A percentile compares a stretch with the other conserved stretches of the same genome.
Conservation (phyloP, 2,888 invertebrate genomes). For the Fissipunctia ypsillon region DNA sequence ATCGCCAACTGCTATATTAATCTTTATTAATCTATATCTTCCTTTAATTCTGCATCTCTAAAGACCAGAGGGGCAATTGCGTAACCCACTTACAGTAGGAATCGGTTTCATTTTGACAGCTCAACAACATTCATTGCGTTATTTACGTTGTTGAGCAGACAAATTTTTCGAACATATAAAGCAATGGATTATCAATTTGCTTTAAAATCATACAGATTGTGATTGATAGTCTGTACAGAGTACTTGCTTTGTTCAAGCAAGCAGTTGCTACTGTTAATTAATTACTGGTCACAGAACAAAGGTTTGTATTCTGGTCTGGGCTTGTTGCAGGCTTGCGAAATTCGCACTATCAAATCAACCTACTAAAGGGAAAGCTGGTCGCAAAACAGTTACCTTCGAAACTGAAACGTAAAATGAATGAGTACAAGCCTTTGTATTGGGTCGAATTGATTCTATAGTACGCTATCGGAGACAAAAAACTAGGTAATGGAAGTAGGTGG, state of each 20-base stretch:
- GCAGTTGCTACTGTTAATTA: conserved; percentile 6
- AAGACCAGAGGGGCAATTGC: too few relatives aligned
- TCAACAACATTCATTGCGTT: too few relatives aligned
- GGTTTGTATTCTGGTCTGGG: neutral
- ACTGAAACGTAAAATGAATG: conserved; percentile 41
- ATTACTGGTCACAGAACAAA: neutral
- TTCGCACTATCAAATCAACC: conserved; percentile 34
- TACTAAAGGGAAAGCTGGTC: conserved; percentile 62
- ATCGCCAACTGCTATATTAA: conserved; percentile 31
- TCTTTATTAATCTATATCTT: conserved; percentile 26
- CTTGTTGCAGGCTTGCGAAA: conserved; percentile 43
- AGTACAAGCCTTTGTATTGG: conserved; percentile 32
- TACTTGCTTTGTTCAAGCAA: conserved; percentile 11
- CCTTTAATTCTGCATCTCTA: conserved; percentile 15
- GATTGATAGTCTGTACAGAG: too few relatives aligned
- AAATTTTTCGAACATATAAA: too few relatives aligned
- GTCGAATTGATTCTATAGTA: conserved; percentile 20
- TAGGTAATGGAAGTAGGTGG: conserved; percentile 43
- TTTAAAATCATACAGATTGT: too few relatives aligned
- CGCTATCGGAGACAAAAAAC: conserved; percentile 39
- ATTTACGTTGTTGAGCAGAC: too few relatives aligned
- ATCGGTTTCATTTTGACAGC: too few relatives aligned
- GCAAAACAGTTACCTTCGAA: conserved; percentile 48
- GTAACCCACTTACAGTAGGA: too few relatives aligned
- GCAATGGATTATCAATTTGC: too few relatives aligned